Percentiles rank a stretch among this genome's conserved stretches.
Evolutionary conservation across 2,113 vertebrate species (phyloP).

Genomic region (Alaudala cheleensis): DNA sequence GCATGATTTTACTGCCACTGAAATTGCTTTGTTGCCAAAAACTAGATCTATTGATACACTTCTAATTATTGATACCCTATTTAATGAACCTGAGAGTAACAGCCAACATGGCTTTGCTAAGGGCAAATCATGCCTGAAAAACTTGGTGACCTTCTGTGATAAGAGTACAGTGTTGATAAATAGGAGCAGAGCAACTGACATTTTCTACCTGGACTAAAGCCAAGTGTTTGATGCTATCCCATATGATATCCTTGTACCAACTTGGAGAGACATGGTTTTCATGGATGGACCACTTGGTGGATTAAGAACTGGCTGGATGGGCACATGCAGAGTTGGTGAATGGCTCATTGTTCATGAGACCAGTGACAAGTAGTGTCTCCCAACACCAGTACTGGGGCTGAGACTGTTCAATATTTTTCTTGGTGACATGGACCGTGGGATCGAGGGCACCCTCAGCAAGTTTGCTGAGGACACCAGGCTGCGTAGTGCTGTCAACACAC

Average conservation of each 20-base stretch:
- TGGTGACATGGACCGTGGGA: neutral
- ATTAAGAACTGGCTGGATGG: neutral
- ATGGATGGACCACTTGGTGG: neutral
- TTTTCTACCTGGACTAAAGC: neutral
- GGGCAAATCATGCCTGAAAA: neutral
- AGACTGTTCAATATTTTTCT: rapidly evolving
- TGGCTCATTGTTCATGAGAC: neutral
- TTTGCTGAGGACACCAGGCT: neutral
- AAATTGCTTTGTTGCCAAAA: neutral
- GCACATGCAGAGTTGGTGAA: rapidly evolving
- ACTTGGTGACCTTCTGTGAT: neutral
- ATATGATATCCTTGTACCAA: neutral
- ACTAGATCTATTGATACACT: neutral
- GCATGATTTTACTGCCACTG: neutral
- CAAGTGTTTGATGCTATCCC: neutral
- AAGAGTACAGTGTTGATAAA: neutral
- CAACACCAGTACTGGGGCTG: neutral
- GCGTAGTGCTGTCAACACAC: neutral
- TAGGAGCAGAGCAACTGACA: neutral
- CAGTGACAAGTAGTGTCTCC: neutral
- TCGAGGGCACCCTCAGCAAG: neutral
- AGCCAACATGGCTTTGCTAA: neutral
- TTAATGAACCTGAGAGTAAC: neutral
- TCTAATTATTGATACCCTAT: neutral
- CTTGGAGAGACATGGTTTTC: neutral